Evolutionary conservation across 2,113 vertebrate species (phyloP).

Genomic region (Scomber japonicus): DNA sequence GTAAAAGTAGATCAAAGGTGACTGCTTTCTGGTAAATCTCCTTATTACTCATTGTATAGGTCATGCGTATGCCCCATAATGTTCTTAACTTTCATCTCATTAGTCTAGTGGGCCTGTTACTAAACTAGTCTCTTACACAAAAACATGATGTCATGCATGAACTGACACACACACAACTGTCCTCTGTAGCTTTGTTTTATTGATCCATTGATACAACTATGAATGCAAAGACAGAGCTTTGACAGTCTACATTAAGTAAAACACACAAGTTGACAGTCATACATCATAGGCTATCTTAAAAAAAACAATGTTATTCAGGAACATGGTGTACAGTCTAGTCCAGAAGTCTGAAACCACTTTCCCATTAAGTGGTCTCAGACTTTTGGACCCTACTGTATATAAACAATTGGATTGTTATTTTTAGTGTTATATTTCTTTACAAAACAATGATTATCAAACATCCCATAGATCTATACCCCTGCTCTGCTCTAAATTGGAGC

Average conservation of each 20-base stretch:
- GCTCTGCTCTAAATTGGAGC: conserved; percentile 2
- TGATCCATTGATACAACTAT: not conserved
- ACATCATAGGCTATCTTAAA: not conserved
- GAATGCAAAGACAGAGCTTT: not conserved
- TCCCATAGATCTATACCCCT: not conserved
- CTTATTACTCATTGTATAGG: conserved; percentile 23
- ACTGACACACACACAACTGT: not conserved
- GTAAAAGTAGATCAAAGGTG: conserved; percentile 34
- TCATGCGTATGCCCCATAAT: conserved; percentile 48
- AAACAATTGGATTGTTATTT: not conserved
- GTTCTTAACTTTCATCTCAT: conserved; percentile 70
- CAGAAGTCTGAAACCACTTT: too few relatives aligned
- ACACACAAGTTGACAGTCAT: not conserved
- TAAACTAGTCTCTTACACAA: conserved; percentile 64
- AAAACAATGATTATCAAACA: not conserved
- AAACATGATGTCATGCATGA: conserved; percentile 55
- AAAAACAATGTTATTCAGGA: not conserved
- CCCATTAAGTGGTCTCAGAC: too few relatives aligned
- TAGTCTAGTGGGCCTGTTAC: conserved; percentile 56
- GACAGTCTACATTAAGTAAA: not conserved
- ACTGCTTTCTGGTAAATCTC: conserved; percentile 35
- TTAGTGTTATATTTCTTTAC: not conserved
- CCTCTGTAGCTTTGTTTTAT: not conserved
- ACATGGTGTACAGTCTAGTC: too few relatives aligned
- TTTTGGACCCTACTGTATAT: not conserved